Percentiles rank a stretch among this genome's conserved stretches.
These are phyloP conservation scores for Leptinotarsa undecemlineata DNA, from an alignment of 1,140 invertebrate species.

Conservation along the genomic window DNA sequence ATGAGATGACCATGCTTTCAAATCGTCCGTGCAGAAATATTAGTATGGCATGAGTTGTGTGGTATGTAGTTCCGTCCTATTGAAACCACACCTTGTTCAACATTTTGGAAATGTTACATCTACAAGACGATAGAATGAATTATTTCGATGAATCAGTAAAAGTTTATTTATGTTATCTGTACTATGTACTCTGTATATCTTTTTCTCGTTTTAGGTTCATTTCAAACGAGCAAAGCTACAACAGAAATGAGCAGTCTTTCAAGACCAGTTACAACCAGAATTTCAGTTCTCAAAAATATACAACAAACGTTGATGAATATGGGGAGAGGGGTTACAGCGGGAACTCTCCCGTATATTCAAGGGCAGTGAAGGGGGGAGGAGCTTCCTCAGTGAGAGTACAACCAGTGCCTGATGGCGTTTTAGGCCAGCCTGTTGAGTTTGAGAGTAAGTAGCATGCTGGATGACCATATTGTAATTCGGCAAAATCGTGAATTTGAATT, in stretches of 20 bases:
- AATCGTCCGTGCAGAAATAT: too few relatives aligned
- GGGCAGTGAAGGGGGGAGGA: conserved; percentile 51
- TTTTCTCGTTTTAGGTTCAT: neutral
- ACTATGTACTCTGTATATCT: too few relatives aligned
- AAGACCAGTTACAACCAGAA: conserved; percentile 47
- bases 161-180: too few relatives aligned
- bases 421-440: conserved; percentile 91
- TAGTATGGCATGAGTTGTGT: too few relatives aligned
- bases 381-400: conserved; percentile 83
- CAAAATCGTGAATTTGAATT: too few relatives aligned
- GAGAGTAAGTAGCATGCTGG: conserved; percentile 75
- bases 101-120: too few relatives aligned
- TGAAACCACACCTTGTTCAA: too few relatives aligned
- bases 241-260: conserved; percentile 40
- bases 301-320: conserved; percentile 41
- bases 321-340: conserved; percentile 40
- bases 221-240: neutral
- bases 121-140: too few relatives aligned
- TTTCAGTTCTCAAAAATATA: conserved; percentile 44
- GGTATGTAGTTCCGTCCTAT: too few relatives aligned
- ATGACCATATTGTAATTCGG: too few relatives aligned
- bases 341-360: conserved; percentile 34
- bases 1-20: too few relatives aligned
- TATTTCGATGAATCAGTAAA: too few relatives aligned
- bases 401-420: conserved; percentile 79